Evolutionary conservation across 2,113 vertebrate genomes (phyloP).

Genomic region (Cervus canadensis): DNA sequence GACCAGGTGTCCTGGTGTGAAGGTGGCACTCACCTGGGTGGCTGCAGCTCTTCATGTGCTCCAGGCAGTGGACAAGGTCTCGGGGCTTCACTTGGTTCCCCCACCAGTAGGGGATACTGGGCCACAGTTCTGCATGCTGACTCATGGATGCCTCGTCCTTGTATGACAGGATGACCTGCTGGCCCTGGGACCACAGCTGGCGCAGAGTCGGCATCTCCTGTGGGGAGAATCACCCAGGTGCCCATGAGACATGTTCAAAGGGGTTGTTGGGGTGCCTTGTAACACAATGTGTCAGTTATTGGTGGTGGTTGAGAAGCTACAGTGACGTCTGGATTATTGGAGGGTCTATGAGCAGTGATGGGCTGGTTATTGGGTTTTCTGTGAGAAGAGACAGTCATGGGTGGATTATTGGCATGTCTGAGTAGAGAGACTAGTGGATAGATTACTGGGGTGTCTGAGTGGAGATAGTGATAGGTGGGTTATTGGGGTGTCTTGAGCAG

Average conservation of each 20-base stretch:
- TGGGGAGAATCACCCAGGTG: fast-evolving
- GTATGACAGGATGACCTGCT: conserved; percentile 90
- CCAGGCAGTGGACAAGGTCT: conserved; percentile 83
- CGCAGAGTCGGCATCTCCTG: conserved; percentile 84
- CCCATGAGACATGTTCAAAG: background rate
- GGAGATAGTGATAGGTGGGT: background rate
- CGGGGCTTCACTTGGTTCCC: conserved; percentile 81
- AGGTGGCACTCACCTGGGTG: conserved; percentile 82
- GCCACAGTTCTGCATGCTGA: conserved; percentile 85
- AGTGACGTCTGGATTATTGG: background rate
- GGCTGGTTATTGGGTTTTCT: background rate
- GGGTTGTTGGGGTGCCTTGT: background rate
- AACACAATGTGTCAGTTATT: background rate
- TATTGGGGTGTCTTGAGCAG: background rate
- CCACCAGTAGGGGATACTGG: conserved; percentile 89
- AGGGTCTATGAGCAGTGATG: background rate
- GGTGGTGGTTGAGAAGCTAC: background rate
- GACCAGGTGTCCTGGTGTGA: fast-evolving
- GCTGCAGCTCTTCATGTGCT: conserved; percentile 82
- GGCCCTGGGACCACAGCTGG: conserved; percentile 84
- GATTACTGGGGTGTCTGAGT: background rate
- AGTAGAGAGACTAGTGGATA: background rate
- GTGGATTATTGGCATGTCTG: background rate
- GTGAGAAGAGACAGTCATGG: background rate
- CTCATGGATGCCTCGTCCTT: conserved; percentile 71